Evolutionary conservation across 2,113 vertebrate species (phyloP).

Genomic region (Capricornis sumatraensis): DNA sequence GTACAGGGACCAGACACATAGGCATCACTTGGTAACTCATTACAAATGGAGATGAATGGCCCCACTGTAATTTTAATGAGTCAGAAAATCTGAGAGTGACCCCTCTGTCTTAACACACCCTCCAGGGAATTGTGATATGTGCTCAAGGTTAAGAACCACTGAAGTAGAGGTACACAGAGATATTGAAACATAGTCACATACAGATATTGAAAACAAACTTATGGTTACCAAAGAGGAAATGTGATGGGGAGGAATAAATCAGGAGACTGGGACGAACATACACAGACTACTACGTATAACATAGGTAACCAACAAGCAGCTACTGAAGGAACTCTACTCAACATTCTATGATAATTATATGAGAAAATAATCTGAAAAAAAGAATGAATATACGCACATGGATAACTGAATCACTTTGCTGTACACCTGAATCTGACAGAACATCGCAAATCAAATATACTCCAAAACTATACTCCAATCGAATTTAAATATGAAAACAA

Average conservation of each 20-base stretch:
- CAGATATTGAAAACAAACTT: not conserved
- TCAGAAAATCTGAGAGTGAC: not conserved
- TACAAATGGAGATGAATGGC: not conserved
- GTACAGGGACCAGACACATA: not conserved
- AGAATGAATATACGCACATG: not conserved
- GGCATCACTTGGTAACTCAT: not conserved
- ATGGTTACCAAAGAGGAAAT: not conserved
- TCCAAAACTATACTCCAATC: not conserved
- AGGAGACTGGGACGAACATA: not conserved
- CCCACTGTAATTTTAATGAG: not conserved
- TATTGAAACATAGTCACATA: not conserved
- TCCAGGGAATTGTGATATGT: not conserved
- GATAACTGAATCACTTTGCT: not conserved
- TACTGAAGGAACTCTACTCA: not conserved
- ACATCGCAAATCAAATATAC: not conserved
- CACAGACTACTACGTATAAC: not conserved
- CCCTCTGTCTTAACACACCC: not conserved
- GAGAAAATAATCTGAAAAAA: not conserved
- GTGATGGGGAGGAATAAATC: not conserved
- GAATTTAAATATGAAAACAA: not conserved
- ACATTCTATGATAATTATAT: not conserved
- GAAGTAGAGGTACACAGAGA: not conserved
- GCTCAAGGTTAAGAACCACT: not conserved
- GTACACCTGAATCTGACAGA: not conserved
- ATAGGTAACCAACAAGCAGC: not conserved